Base-by-base conservation (phyloP, 92 coral and sea anemone species). In the Paramuricea clavata region DNA sequence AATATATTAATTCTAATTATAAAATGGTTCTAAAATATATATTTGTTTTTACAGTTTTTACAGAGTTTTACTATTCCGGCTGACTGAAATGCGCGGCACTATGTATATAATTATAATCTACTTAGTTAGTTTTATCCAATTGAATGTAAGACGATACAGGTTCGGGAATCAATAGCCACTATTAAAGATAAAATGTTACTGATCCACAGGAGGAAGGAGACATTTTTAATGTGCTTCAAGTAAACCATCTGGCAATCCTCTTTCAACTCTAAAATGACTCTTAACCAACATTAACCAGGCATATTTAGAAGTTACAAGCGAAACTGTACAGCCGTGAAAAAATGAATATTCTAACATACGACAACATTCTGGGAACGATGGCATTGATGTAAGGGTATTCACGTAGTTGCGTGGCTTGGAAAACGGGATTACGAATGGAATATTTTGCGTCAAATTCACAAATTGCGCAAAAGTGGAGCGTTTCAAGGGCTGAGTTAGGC, bases 251-350 rank as follows among this genome's bases (percentile, higher is more conserved):
- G 84, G 27, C 33, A 15, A 34, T n/a, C 4, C n/a, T 79, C 84
- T 59, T 57, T 79, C 84, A 79, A 61, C 84, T 42, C 84, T 16
- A 17, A 13, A n/a, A 33, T 39, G 72, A 59, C 72, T 79, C 21
- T 44, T 13, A n/a, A 19, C 0, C 15, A 54, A 79, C 84, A 79
- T 61, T 57, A 60, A 57, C 71, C 84, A 79, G 84, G 22, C 67
- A 27, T 7, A 3, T 21, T 5, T 19, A 21, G 27, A 54, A 9
- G 52, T 12, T 47, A 47, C 16, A 1, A 47, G 52, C 52, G 10
- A 2, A 15, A 47, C 52, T 9, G 1, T 39, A 10, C 44, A 39
- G 44, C 44, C 44, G n/a, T n/a, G n/a, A n/a, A 36, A 36, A 3
- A 8, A 36, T 36, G 42, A 36, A 36, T 36, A 36, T 8, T 8